Evolutionary conservation across 1,140 invertebrate genomes (phyloP).

Genomic region (Eciton burchellii): DNA sequence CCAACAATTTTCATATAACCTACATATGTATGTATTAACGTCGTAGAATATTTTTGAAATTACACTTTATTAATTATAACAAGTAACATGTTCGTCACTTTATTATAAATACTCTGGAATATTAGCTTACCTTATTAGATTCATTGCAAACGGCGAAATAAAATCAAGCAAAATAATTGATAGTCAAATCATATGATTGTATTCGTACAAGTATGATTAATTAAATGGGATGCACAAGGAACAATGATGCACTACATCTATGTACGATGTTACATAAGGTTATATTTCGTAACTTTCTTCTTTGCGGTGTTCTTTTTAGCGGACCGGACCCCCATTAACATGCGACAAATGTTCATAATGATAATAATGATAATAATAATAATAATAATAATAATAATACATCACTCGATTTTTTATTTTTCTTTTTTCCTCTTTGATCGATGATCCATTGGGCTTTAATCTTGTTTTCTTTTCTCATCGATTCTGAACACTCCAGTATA

Average conservation of each 20-base stretch:
- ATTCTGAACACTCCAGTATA: slow-evolving; percentile 66
- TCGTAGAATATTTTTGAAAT: too few species aligned
- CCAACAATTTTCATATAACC: too few species aligned
- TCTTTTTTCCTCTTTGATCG: slow-evolving; percentile 29
- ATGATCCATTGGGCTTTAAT: slow-evolving; percentile 50
- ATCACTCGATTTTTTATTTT: slow-evolving; percentile 41
- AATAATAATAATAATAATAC: too few species aligned
- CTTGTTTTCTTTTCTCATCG: slow-evolving; percentile 38
- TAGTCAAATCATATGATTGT: neutral
- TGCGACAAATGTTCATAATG: slow-evolving; percentile 68
- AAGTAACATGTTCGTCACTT: too few species aligned
- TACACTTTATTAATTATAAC: too few species aligned
- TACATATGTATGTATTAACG: too few species aligned
- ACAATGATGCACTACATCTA: slow-evolving; percentile 63
- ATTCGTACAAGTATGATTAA: slow-evolving; percentile 13
- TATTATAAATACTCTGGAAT: too few species aligned
- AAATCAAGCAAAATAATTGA: neutral
- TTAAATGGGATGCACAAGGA: slow-evolving; percentile 36
- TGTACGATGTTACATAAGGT: slow-evolving; percentile 80
- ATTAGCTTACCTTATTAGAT: too few species aligned
- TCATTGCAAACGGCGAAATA: too few species aligned
- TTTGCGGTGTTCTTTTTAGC: slow-evolving; percentile 65
- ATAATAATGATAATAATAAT: too few species aligned
- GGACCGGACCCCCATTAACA: slow-evolving; percentile 59
- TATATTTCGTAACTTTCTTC: slow-evolving; percentile 79